Evolutionary conservation across 2,797 vertebrate genomes (phyloP), one percentile per base, ranked within the genome.

Genomic region (Neostethus bicornis): DNA sequence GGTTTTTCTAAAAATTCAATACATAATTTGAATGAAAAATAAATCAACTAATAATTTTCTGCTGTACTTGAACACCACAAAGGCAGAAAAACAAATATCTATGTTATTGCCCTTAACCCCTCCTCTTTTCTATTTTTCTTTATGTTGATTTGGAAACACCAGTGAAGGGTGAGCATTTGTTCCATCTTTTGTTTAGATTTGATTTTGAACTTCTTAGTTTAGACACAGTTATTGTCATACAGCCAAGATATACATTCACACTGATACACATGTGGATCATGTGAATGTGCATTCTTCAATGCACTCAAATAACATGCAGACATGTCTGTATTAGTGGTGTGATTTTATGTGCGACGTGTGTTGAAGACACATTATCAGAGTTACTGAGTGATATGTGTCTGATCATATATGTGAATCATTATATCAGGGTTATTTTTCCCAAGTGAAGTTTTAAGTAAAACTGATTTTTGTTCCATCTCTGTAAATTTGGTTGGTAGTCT

Each of bases 161-260:
- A 92, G 91, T 80, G 92, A 93, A 81, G 91, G 92, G 91, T 92
- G 87, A 92, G 92, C 90, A 81, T 81, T 51, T 34, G 43, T 53
- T 52, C 28, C 57, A 24, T 67, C 26, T 79, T 80, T 75, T 61
- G 29, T 77, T 75, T 72, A 42, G 56, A 39, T 54, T 65, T 69
- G 21, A 62, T 61, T 73, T n/a, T n/a, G n/a, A 62, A 63, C 55
- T 7, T 52, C 35, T 52, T 70, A 73, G 62, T 64, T 41, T 53
- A 50, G 51, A 46, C 70, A 34, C 60, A 13, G 71, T 61, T 44
- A 31, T 14, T 48, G 10, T 67, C 44, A 49, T 53, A 42, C 0
- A 23, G 51, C 29, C 17, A 46, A 63, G 50, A 49, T 73, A 46
- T 58, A 71, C 25, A 11, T 34, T 48, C 38, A 61, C 53, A 45